Evolutionary conservation across 2,888 invertebrate genomes (phyloP), one percentile per base, ranked within the genome.

Genomic region (Oxystoma pomonae): DNA sequence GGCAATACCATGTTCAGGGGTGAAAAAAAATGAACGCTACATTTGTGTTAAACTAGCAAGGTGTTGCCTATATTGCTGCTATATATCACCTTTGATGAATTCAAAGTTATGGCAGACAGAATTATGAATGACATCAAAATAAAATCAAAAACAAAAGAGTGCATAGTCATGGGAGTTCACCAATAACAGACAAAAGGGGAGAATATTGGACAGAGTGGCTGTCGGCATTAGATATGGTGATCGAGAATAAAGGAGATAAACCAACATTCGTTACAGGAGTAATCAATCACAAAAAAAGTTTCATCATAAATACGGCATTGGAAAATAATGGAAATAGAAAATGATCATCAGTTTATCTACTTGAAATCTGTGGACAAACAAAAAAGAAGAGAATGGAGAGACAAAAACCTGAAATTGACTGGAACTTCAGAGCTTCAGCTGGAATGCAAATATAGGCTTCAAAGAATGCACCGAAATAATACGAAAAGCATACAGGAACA

Each of bases 201-300:
- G 61, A 65, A 57, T 62, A 62, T 12, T 59, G 69, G 12, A 20
- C 69, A 58, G 72, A 72, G 57, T 69, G 70, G 67, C 66, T 67
- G 9, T 64, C 70, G 51, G 67, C 69, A 61, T 52, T 65, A 16
- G 65, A 63, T 12, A 62, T 71, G 55, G 50, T 16, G 17, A 61
- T 55, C 49, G 20, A 61, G 16, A 58, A 61, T 22, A 57, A 9
- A 12, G 22, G 61, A 2, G 57, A 58, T 1, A 22, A 61, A 21
- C n/a, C 60, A 18, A 59, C 60, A 1, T 59, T 59, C 16, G 16
- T 53, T 1, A 51, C 53, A 51, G 53, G 51, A 1, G 16, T 19
- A 18, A 19, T 5, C 9, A 16, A 53, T 19, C 1, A 59, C 60
- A 12, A 1, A 20, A 53, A 53, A 53, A 20, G 20, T 19, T 5